Conservation (phyloP, 2,113 vertebrate species). For the Rattus rattus region DNA sequence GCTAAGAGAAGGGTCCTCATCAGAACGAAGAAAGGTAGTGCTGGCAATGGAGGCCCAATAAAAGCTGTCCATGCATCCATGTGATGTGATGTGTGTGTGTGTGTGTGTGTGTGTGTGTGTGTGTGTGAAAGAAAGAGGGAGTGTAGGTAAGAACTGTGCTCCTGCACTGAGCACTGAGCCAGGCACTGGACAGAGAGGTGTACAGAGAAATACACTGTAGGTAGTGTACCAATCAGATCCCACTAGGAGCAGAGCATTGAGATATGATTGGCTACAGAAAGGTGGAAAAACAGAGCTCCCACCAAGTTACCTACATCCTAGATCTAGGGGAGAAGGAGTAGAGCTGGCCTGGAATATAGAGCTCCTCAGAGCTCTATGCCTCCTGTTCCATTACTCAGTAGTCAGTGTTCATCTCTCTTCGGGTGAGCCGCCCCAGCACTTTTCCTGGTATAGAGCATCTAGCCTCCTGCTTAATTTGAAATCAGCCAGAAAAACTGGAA, state of each 20-base stretch:
- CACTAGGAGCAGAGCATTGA: neutral
- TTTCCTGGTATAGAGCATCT: neutral
- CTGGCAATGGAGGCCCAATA: neutral
- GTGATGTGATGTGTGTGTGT: too few species aligned
- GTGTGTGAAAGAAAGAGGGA: neutral
- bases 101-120: neutral
- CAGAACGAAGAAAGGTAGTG: neutral
- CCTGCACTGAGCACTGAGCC: neutral
- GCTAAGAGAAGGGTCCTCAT: neutral
- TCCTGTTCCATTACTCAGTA: accelerated
- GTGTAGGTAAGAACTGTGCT: neutral
- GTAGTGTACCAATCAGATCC: neutral
- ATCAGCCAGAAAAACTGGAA: constrained; percentile 33
- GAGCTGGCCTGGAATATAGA: accelerated
- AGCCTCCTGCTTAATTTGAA: constrained; percentile 33
- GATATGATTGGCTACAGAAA: too few species aligned
- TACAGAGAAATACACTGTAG: neutral
- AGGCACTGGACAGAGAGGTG: neutral
- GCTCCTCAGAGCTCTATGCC: neutral
- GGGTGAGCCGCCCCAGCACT: neutral
- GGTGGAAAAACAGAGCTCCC: neutral
- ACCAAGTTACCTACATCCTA: neutral
- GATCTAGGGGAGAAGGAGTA: neutral
- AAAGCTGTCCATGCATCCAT: neutral
- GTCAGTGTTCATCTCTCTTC: neutral